phyloP scores from a whole-genome alignment of 2,888 invertebrate genomes.

The Stictocephala bisonia region DNA sequence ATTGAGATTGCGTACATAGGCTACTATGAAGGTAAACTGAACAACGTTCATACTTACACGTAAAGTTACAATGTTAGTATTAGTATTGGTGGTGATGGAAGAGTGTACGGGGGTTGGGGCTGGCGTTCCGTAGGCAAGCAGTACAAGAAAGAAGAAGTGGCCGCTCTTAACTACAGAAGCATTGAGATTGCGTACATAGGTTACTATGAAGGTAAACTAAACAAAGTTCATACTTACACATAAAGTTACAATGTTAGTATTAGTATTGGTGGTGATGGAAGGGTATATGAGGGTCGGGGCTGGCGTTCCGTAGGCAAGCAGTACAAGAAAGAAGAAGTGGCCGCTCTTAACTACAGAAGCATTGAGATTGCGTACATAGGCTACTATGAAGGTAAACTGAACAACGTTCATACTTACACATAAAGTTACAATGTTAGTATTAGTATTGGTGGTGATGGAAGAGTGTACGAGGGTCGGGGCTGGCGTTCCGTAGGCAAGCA shows the following conservation, averaged over 20 bases:
- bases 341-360: not conserved
- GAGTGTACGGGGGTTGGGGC: slow-evolving; percentile 8
- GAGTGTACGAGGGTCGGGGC: slow-evolving; percentile 15
- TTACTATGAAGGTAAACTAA: not conserved
- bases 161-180: not conserved
- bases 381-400: not conserved
- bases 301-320: slow-evolving; percentile 7
- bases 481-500: slow-evolving; percentile 7
- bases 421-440: no score
- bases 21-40: not conserved
- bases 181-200: slow-evolving; percentile 21
- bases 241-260: no score
- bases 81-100: slow-evolving; percentile 1
- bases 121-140: slow-evolving; percentile 7
- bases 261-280: slow-evolving; percentile 1
- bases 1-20: slow-evolving; percentile 21
- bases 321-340: not conserved
- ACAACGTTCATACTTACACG: no score
- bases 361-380: slow-evolving; percentile 21
- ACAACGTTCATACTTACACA: not conserved
- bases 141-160: not conserved
- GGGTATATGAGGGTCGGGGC: slow-evolving; percentile 12
- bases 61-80: no score
- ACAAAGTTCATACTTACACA: no score
- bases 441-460: slow-evolving; percentile 1